Base-by-base conservation (phyloP, 1,140 invertebrate genomes). In the Aleiodes sp. region DNA sequence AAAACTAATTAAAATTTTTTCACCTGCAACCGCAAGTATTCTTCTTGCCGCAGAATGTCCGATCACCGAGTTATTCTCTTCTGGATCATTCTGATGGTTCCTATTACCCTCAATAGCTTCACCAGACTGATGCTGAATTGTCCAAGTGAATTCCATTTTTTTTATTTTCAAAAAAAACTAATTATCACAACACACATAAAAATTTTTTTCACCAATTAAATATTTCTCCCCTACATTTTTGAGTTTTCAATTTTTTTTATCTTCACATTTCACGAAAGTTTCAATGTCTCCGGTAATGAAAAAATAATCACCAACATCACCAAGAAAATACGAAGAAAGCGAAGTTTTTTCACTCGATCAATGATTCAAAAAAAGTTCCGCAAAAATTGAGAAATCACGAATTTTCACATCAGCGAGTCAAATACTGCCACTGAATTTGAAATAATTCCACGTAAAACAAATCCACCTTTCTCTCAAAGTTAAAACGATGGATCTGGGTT, bases 71-170 rank as follows among this genome's bases (percentile, higher is more conserved):
- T 70, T 75, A 8, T 74, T 56, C 8, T 84, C 81, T 28, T 68
- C 72, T 41, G 73, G 76, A 33, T 73, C 78, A 69, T 21, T 74
- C 43, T 68, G 68, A 71, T 72, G 61, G 69, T 62, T 46, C 57
- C 76, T 66, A 24, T 71, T 65, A 26, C 41, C 65, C 26, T 78
- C 79, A 1, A 76, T 70, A n/a, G 71, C 14, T 57, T 82, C 80
- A 4, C 65, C 26, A n/a, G 68, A 57, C 29, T 64, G 52, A 28
- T 81, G 81, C 59, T 83, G 80, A 29, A 84, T 70, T 1, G 79
- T 71, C 84, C 84, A 85, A 10, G 82, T 72, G 65, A 85, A 84
- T 71, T 85, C 82, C 83, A 85, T 85, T 35, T 57, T 70, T 29
- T 33, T 10, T 19, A 60, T 24, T 26, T 21, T 26, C 12, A 33